Base-by-base conservation (phyloP, 23 tunicate genomes). In the Ascidia mentula region DNA sequence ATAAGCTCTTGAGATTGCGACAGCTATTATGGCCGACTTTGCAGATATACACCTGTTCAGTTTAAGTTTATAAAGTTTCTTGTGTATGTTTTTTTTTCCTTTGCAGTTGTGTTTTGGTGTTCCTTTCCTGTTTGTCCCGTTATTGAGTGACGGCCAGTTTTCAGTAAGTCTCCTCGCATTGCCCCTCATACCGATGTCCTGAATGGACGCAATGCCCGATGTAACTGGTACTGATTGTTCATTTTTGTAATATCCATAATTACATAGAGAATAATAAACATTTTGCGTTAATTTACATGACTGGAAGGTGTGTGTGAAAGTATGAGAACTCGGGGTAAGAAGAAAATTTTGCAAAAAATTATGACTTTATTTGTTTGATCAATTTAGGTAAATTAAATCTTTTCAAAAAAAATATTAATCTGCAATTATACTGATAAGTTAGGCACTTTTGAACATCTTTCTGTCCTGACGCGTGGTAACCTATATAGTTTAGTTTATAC, bases 241-340 rank as follows among this genome's bases (percentile, higher is more conserved):
- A 12, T 28, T 69, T 69, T 69, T 69, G 72, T 69, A 69, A 69
- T 69, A 69, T 69, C 72, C 72, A 42, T 42, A 42, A 42, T 42
- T 31, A 69, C 33, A 69, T 69, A 69, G 72, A 69, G 33, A 69
- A 69, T 69, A 69, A 69, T 69, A 69, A 69, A 69, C 12, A 42
- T 69, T 69, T 69, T 69, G 32, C 72, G 72, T 69, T 69, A 69
- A 69, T 69, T 69, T 69, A 69, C 33, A 13, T 9, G 20, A n/a
- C n/a, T n/a, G n/a, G n/a, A n/a, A n/a, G n/a, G n/a, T n/a, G n/a
- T n/a, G n/a, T n/a, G n/a, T n/a, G n/a, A n/a, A n/a, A n/a, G n/a
- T n/a, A n/a, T n/a, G n/a, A n/a, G n/a, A n/a, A n/a, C n/a, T n/a
- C n/a, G n/a, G n/a, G n/a, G n/a, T n/a, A n/a, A n/a, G n/a, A n/a